phyloP scores from a whole-genome alignment of 2,113 vertebrate species.

The Leucopternis melanops region DNA sequence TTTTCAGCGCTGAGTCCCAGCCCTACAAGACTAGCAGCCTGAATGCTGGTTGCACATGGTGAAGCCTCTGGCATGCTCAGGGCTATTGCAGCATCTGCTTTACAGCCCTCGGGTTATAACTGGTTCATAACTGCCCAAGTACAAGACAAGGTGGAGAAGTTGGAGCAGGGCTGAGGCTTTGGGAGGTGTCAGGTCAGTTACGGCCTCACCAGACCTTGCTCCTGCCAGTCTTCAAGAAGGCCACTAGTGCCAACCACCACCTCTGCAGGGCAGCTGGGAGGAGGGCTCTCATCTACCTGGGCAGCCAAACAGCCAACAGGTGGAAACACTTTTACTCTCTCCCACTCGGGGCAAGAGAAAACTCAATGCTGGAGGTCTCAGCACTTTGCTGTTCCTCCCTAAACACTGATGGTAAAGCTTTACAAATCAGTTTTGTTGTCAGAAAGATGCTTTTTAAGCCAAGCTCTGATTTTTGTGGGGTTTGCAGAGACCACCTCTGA shows the following conservation, averaged over 20 bases:
- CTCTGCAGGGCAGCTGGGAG: not conserved
- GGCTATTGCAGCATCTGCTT: not conserved
- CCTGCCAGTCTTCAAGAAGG: not conserved
- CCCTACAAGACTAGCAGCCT: not conserved
- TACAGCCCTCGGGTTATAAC: not conserved
- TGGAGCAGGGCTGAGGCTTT: not conserved
- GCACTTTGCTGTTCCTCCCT: not conserved
- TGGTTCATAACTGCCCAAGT: not conserved
- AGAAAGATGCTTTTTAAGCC: not conserved
- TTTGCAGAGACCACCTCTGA: not conserved
- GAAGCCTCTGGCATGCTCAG: not conserved
- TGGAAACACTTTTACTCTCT: not conserved
- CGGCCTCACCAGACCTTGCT: not conserved
- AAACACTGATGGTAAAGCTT: not conserved
- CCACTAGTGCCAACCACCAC: fast-evolving
- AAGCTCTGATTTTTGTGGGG: not conserved
- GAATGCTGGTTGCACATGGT: fast-evolving
- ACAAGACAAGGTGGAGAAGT: not conserved
- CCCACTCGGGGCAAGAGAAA: not conserved
- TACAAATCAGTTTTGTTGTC: not conserved
- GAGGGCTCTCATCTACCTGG: fast-evolving
- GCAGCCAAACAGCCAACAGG: not conserved
- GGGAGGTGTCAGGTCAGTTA: not conserved
- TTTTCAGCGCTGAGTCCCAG: not conserved
- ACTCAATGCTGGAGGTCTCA: not conserved